Base-by-base conservation (phyloP, 2,888 invertebrate species). In the Thereva unica region DNA sequence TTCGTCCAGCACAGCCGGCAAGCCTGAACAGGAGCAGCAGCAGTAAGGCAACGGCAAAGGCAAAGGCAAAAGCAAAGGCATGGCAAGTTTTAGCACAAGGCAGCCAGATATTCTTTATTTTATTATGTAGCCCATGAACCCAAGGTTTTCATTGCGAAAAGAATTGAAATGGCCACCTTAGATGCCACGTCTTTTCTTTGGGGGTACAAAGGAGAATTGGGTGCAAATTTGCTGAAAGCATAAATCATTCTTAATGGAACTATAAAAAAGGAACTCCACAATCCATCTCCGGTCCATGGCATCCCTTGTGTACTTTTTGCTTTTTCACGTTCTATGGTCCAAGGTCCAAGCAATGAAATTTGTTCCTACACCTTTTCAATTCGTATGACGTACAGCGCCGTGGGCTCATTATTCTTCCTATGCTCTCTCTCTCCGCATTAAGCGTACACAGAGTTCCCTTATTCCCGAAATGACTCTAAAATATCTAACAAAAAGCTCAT, bases 221-320 rank as follows among this genome's bases (percentile, higher is more conserved):
- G 56, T 49, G 47, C 49, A 59, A 59, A 59, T 59, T 59, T 49
- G 59, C 47, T 10, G 47, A 59, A 47, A 59, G 44, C 59, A 44
- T 59, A 59, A 59, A 59, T 59, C 59, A 59, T 49, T 38, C 59
- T 23, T 59, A 59, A 59, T 59, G 59, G 59, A 59, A 59, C 47
- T 59, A 59, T 59, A 59, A 59, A 59, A 59, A 49, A 45, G 59
- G 12, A 47, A 59, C 49, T 47, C 45, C 38, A 47, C 49, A 42
- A 59, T 59, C 49, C 59, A 59, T 59, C 59, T 59, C 45, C 59
- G 49, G 10, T 47, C 49, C 49, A 47, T 6, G 10, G 54, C 10
- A 47, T 42, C 9, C 42, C 34, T 5, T 8, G 56, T 38, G 10
- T 47, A 59, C 59, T 44, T 59, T 59, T 59, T 49, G 42, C 44